A percentile compares a stretch with the other conserved stretches of the same genome.
Evolutionary conservation across 1,140 invertebrate genomes (phyloP).

Genomic region (Euglossa dilemma): DNA sequence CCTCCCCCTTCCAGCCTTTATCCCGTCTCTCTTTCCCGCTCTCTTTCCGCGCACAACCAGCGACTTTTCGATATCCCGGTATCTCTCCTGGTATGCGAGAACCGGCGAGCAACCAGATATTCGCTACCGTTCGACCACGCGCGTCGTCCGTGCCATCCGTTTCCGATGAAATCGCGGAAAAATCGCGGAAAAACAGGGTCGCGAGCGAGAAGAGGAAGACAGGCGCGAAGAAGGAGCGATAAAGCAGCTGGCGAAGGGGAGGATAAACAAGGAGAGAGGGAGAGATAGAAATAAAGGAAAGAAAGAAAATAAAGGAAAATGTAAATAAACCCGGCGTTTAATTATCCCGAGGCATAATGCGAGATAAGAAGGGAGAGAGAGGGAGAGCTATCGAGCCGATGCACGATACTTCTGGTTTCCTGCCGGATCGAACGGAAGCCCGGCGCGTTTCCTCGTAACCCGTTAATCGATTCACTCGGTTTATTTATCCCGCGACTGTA

Average conservation of each 20-base stretch:
- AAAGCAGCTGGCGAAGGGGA: too few species aligned
- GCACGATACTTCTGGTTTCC: neutral
- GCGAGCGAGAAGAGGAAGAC: too few species aligned
- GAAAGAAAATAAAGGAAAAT: too few species aligned
- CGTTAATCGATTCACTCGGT: slow-evolving; percentile 30
- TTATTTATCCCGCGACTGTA: slow-evolving; percentile 23
- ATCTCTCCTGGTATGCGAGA: slow-evolving; percentile 38
- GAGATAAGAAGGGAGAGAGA: too few species aligned
- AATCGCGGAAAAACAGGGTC: too few species aligned
- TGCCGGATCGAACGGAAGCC: neutral
- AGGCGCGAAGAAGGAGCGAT: too few species aligned
- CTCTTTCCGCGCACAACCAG: slow-evolving; percentile 27
- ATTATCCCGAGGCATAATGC: too few species aligned
- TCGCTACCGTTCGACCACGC: slow-evolving; percentile 13
- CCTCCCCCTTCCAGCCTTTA: slow-evolving; percentile 27
- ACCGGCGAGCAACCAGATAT: slow-evolving; percentile 7
- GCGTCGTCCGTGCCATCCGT: neutral
- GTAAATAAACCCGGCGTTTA: too few species aligned
- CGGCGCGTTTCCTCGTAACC: neutral
- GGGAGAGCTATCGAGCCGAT: too few species aligned
- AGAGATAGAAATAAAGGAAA: too few species aligned
- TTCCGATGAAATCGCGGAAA: too few species aligned
- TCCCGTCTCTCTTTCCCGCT: slow-evolving; percentile 19
- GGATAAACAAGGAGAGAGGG: too few species aligned
- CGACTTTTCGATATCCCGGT: slow-evolving; percentile 53